Conservation (phyloP, 2,888 invertebrate genomes). For the Tenthredo notha region DNA sequence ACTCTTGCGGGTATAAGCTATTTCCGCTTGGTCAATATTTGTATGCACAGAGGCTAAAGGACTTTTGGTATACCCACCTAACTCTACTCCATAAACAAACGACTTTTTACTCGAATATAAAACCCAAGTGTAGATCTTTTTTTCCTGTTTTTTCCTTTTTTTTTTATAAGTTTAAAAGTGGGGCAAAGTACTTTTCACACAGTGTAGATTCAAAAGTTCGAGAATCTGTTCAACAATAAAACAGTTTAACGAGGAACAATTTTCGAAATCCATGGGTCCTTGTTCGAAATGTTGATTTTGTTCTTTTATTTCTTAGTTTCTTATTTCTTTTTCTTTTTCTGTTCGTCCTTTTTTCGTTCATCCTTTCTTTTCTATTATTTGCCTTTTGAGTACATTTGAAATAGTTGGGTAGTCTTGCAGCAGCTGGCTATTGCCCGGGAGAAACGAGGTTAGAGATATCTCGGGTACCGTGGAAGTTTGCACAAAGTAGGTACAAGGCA, state of each 20-base stretch:
- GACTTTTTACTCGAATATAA: background rate
- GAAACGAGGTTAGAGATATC: constrained; percentile 22
- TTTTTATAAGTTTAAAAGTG: background rate
- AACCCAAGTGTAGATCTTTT: background rate
- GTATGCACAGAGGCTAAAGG: background rate
- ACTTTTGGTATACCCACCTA: background rate
- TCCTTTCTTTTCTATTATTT: background rate
- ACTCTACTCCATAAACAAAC: constrained; percentile 14
- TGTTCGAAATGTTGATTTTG: background rate
- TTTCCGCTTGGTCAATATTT: constrained; percentile 23
- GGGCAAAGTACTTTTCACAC: background rate
- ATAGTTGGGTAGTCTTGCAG: background rate
- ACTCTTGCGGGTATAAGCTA: background rate
- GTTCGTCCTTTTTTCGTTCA: background rate
- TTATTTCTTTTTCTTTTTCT: background rate
- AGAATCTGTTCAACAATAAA: background rate
- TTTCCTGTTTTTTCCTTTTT: background rate
- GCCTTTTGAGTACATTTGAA: background rate
- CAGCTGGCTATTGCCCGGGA: background rate
- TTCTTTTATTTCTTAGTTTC: background rate
- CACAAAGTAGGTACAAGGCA: constrained; percentile 18
- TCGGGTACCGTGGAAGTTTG: constrained; percentile 15
- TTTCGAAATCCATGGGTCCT: background rate
- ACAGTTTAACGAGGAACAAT: background rate
- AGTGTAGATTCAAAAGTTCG: background rate